A percentile compares a stretch with the other conserved stretches of the same genome.
These are phyloP conservation scores for Ophiodon elongatus DNA, from an alignment of 2,113 vertebrate species.

Conservation along the genomic window DNA sequence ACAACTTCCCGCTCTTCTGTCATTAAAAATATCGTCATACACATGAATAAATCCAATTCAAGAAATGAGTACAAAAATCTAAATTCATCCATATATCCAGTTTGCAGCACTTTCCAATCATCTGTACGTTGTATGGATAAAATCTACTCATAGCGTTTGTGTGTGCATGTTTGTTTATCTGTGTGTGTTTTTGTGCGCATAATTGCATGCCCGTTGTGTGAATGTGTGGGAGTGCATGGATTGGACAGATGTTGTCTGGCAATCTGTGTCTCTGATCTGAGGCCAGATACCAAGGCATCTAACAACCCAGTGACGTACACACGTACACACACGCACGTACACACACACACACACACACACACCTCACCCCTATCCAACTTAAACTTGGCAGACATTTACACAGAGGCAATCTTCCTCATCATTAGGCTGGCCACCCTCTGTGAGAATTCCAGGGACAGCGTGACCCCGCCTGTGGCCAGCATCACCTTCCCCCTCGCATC, in stretches of 20 bases:
- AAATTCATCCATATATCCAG: neutral
- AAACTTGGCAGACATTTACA: constrained; percentile 70
- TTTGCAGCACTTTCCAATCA: neutral
- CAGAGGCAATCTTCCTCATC: constrained; percentile 71
- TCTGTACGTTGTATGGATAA: neutral
- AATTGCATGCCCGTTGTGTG: constrained; percentile 8
- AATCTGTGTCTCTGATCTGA: constrained; percentile 67
- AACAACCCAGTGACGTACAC: constrained; percentile 2
- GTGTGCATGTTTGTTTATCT: neutral
- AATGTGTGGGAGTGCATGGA: constrained; percentile 50
- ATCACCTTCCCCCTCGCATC: constrained; percentile 50
- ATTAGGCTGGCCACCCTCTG: constrained; percentile 74
- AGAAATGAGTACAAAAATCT: neutral
- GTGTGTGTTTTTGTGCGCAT: no score
- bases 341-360: constrained; percentile 4
- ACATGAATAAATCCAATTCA: neutral
- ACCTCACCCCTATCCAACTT: constrained; percentile 46
- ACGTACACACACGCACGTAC: constrained; percentile 8
- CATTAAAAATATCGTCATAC: neutral
- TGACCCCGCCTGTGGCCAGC: constrained; percentile 65
- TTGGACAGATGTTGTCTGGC: constrained; percentile 55
- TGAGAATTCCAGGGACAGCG: constrained; percentile 63
- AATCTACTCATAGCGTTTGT: neutral
- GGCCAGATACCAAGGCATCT: constrained; percentile 59
- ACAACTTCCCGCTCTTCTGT: neutral